phyloP scores from a whole-genome alignment of 1,140 invertebrate genomes.

The Eueides isabella region DNA sequence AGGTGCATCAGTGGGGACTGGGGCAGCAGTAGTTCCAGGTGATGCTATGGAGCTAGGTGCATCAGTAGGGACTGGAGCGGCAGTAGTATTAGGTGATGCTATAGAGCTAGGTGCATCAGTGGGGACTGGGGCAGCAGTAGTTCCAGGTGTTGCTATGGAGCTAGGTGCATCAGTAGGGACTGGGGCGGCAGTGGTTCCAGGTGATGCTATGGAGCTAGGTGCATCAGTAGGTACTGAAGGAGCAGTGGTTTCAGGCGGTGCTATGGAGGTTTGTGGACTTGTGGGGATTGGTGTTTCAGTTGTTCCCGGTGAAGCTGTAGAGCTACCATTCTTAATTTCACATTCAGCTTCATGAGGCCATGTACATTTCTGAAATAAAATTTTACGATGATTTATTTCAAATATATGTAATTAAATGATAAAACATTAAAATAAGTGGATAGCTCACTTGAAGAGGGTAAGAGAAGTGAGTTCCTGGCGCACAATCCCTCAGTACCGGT shows the following conservation, averaged over 20 bases:
- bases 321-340: not conserved
- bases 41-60: not conserved
- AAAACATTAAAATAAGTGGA: not conserved
- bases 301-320: not conserved
- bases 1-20: not conserved
- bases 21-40: not conserved
- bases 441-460: conserved; percentile 42
- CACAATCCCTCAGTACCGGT: conserved; percentile 12
- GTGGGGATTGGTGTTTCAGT: not conserved
- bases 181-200: not conserved
- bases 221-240: not conserved
- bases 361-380: not conserved
- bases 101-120: not conserved
- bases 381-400: not conserved
- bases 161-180: no score
- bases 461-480: conserved; percentile 36
- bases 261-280: not conserved
- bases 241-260: not conserved
- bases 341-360: not conserved
- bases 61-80: not conserved
- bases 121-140: not conserved
- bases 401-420: no score
- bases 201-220: not conserved
- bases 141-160: no score
- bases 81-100: not conserved